Evolutionary conservation across 2,797 vertebrate species (phyloP).

Genomic region (Anguilla obscura): DNA sequence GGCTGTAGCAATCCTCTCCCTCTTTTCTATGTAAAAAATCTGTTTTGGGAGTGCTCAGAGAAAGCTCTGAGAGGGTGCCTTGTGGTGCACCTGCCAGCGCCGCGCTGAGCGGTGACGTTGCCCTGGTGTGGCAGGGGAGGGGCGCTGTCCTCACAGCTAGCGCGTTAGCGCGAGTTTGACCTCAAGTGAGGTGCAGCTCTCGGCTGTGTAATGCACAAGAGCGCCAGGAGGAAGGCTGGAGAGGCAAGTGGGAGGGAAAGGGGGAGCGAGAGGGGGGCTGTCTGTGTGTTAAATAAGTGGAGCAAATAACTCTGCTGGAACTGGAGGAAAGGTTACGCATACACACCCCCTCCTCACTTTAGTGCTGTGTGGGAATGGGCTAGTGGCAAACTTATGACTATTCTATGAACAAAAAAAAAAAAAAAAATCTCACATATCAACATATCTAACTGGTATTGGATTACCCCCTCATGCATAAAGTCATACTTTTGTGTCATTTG

Average conservation of each 20-base stretch:
- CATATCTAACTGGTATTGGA: neutral
- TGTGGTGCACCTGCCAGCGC: neutral
- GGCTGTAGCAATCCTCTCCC: neutral
- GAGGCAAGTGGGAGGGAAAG: neutral
- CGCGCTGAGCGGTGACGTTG: neutral
- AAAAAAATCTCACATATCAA: neutral
- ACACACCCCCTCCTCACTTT: neutral
- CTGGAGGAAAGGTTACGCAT: slow-evolving; percentile 21
- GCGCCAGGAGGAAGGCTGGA: neutral
- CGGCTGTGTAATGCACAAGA: slow-evolving; percentile 23
- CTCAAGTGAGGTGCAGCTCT: slow-evolving; percentile 25
- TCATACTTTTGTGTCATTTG: slow-evolving; percentile 8
- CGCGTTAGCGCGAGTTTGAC: neutral
- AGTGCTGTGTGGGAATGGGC: slow-evolving; percentile 19
- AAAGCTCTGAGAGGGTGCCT: neutral
- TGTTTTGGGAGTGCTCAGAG: neutral
- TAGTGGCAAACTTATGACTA: slow-evolving; percentile 5
- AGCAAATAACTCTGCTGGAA: neutral
- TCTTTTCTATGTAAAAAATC: neutral
- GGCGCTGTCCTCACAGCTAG: neutral
- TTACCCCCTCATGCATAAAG: slow-evolving; percentile 16
- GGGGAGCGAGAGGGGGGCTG: neutral
- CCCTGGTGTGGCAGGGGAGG: neutral
- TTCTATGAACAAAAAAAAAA: neutral
- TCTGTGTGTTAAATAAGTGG: neutral